Conservation (phyloP, 2,113 vertebrate genomes). For the Syngnathoides biaculeatus region DNA sequence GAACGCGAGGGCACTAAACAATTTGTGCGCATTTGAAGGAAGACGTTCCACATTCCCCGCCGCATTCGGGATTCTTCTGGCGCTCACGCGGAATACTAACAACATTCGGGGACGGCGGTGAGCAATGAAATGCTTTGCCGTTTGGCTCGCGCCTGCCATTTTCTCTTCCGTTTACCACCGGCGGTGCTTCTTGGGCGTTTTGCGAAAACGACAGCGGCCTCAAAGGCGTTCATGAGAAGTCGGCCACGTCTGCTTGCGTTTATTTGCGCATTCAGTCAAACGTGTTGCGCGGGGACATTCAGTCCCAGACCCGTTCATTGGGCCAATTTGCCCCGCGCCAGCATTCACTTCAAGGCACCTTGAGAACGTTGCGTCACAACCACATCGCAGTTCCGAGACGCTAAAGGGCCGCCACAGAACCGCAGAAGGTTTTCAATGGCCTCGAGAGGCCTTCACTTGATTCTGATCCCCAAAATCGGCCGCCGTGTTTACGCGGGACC, state of each 20-base stretch:
- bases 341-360: neutral
- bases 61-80: slow-evolving; percentile 12
- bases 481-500: neutral
- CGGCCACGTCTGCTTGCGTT: no score
- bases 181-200: neutral
- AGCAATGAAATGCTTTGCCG: slow-evolving; percentile 26
- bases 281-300: no score
- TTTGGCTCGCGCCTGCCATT: slow-evolving; percentile 2
- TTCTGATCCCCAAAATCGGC: slow-evolving; percentile 48
- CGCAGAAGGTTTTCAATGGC: neutral
- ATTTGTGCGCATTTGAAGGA: slow-evolving; percentile 12
- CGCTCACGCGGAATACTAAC: slow-evolving; percentile 36
- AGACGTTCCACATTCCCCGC: slow-evolving; percentile 28
- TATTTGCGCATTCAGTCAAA: no score
- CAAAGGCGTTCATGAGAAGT: no score
- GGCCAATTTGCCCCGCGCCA: no score
- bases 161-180: neutral
- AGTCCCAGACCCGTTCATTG: no score
- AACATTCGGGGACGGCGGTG: slow-evolving; percentile 17
- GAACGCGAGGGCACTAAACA: neutral
- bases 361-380: neutral
- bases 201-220: neutral
- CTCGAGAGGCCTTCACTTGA: slow-evolving; percentile 35
- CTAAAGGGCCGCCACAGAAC: neutral
- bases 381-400: neutral